phyloP scores from a whole-genome alignment of 2,888 invertebrate species.

The Amiota mariae region DNA sequence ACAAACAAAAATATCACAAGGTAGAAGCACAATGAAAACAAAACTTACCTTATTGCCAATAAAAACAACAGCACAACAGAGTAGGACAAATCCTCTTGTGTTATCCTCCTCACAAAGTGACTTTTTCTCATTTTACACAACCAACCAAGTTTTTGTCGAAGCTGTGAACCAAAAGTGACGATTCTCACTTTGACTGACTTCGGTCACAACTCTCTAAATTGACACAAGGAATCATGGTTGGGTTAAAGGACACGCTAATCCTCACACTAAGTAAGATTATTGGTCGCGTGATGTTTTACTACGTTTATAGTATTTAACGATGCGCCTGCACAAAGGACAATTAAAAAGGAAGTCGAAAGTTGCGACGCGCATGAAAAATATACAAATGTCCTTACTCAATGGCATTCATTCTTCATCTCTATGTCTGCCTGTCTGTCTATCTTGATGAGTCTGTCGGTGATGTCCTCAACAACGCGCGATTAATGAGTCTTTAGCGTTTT shows the following conservation, averaged over 20 bases:
- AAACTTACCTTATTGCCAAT: constrained; percentile 50
- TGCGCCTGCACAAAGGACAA: constrained; percentile 38
- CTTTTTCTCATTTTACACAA: neutral
- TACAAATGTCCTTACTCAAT: constrained; percentile 21
- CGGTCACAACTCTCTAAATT: constrained; percentile 3
- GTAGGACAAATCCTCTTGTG: constrained; percentile 29
- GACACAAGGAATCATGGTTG: neutral
- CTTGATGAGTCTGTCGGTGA: neutral
- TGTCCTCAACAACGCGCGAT: constrained; percentile 48
- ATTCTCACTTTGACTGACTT: constrained; percentile 22
- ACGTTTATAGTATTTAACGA: constrained; percentile 33
- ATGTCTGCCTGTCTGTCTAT: constrained; percentile 27
- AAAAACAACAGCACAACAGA: constrained; percentile 32
- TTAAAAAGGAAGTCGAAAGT: constrained; percentile 40
- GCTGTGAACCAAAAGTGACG: constrained; percentile 31
- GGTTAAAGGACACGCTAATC: constrained; percentile 13
- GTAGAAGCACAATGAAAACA: constrained; percentile 9
- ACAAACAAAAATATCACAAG: neutral
- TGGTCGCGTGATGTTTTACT: constrained; percentile 5
- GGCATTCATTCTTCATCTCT: constrained; percentile 23
- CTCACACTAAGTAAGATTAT: constrained; percentile 2
- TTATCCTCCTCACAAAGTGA: constrained; percentile 4
- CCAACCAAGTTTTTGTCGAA: constrained; percentile 8
- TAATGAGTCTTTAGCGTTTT: constrained; percentile 70
- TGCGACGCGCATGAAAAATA: constrained; percentile 24